Evolutionary conservation across 2,888 invertebrate genomes (phyloP).

Genomic region (Timema cristinae): DNA sequence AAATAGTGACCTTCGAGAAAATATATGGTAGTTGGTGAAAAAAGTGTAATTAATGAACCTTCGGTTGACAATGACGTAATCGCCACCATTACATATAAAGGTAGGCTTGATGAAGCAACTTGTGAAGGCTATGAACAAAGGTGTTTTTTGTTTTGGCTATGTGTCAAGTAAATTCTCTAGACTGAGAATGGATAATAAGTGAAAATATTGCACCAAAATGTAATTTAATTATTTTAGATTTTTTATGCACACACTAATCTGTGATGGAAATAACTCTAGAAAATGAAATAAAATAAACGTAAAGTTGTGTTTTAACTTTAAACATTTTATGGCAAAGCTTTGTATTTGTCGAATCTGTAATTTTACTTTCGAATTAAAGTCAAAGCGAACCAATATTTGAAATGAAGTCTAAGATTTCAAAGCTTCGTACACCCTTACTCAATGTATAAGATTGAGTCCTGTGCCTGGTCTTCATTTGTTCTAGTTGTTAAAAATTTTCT

Average conservation of each 20-base stretch:
- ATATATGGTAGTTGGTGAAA: not conserved
- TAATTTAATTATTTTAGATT: too few relatives aligned
- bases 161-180: not conserved
- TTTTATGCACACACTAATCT: too few relatives aligned
- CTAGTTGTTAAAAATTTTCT: constrained; percentile 17
- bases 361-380: too few relatives aligned
- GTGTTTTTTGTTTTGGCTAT: not conserved
- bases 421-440: not conserved
- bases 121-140: constrained; percentile 8
- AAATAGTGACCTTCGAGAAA: not conserved
- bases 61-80: not conserved
- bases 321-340: too few relatives aligned
- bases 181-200: not conserved
- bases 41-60: not conserved
- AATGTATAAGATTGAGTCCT: constrained; percentile 10
- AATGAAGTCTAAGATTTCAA: too few relatives aligned
- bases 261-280: too few relatives aligned
- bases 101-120: not conserved
- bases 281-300: too few relatives aligned
- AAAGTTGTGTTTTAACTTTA: too few relatives aligned
- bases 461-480: constrained; percentile 14
- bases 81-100: not conserved
- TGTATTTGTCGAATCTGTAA: too few relatives aligned
- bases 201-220: too few relatives aligned
- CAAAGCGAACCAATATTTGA: too few relatives aligned